Percentiles rank a stretch among this genome's conserved stretches.
These are phyloP conservation scores for Coranthus polyacanthus DNA, from an alignment of 2,797 vertebrate genomes.

Conservation along the genomic window DNA sequence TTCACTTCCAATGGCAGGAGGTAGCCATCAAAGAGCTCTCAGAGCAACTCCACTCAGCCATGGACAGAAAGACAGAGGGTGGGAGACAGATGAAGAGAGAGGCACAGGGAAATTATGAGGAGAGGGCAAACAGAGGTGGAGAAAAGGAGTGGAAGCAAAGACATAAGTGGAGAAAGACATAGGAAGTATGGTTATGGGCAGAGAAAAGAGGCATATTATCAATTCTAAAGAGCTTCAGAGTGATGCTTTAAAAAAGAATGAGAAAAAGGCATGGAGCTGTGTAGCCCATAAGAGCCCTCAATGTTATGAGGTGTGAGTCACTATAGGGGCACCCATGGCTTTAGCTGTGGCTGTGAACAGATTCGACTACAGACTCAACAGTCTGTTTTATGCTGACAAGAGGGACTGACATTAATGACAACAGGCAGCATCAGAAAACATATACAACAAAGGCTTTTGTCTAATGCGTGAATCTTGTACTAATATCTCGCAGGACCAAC, in stretches of 20 bases:
- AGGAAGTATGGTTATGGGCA: constrained; percentile 6
- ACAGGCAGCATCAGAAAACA: no score
- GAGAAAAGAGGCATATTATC: constrained; percentile 8
- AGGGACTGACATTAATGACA: no score
- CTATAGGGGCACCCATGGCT: constrained; percentile 16
- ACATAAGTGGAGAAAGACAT: constrained; percentile 11
- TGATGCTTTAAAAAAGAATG: constrained; percentile 9
- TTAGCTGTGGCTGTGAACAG: constrained; percentile 40
- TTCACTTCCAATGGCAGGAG: constrained; percentile 78
- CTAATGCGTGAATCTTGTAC: no score
- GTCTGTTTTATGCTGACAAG: constrained; percentile 55
- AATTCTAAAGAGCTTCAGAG: constrained; percentile 8
- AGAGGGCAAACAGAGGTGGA: constrained; percentile 34
- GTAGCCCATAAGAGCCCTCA: background rate
- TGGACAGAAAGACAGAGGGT: constrained; percentile 39
- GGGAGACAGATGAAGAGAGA: constrained; percentile 39
- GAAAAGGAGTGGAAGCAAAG: constrained; percentile 17
- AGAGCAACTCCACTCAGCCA: constrained; percentile 66
- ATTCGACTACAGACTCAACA: constrained; percentile 46
- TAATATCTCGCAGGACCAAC: no score
- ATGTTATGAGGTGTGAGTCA: constrained; percentile 17
- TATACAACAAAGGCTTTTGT: no score
- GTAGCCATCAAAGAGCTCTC: constrained; percentile 77
- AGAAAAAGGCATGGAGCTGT: constrained; percentile 15
- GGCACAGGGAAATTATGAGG: constrained; percentile 50